phyloP scores from a whole-genome alignment of 2,888 invertebrate genomes.

The Drosophila fungiperda region DNA sequence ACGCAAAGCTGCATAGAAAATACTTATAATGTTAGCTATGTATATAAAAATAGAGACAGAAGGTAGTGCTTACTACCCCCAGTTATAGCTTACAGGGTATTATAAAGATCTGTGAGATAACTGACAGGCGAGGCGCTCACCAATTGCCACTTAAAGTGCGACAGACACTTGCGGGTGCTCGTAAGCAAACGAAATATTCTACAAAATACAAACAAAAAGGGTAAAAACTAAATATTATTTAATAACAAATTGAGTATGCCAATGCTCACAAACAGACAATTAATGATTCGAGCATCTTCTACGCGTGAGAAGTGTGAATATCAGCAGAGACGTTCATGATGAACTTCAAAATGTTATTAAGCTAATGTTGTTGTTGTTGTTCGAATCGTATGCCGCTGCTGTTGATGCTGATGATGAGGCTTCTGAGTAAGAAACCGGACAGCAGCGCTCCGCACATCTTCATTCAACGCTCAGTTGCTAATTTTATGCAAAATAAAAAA shows the following conservation, averaged over 20 bases:
- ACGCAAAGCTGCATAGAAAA: neutral
- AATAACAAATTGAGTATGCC: constrained; percentile 74
- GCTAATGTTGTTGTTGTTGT: constrained; percentile 4
- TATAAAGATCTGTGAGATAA: constrained; percentile 36
- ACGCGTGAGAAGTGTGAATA: constrained; percentile 72
- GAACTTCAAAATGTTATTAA: constrained; percentile 63
- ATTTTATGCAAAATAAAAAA: constrained; percentile 69
- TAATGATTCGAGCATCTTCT: constrained; percentile 63
- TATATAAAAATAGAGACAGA: neutral
- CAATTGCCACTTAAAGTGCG: constrained; percentile 65
- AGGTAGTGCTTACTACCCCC: constrained; percentile 1
- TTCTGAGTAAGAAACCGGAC: constrained; percentile 82
- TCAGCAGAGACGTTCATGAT: constrained; percentile 58
- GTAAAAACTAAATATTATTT: constrained; percentile 64
- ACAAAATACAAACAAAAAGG: constrained; percentile 25
- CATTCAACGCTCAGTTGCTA: constrained; percentile 65
- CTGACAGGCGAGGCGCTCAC: constrained; percentile 58
- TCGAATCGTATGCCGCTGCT: constrained; percentile 27
- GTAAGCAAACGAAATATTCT: constrained; percentile 41
- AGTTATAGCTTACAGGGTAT: constrained; percentile 38
- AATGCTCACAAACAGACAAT: constrained; percentile 53
- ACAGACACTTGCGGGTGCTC: constrained; percentile 49
- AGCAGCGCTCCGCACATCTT: constrained; percentile 66
- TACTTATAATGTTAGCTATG: neutral
- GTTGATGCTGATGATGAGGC: constrained; percentile 34